These are phyloP conservation scores for Anableps anableps DNA, from an alignment of 2,797 vertebrate species.

Conservation along the genomic window DNA sequence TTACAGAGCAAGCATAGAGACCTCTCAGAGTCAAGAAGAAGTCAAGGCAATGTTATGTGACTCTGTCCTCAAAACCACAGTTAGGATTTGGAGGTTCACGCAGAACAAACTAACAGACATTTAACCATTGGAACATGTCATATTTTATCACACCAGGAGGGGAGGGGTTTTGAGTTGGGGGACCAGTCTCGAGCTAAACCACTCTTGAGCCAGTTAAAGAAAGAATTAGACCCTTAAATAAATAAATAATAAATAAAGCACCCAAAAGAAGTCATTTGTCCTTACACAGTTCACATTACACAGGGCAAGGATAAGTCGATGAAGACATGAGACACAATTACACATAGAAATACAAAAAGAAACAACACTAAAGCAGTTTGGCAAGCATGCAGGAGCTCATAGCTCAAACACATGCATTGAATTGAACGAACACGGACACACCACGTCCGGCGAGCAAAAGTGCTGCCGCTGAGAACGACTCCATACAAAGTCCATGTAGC, in stretches of 20 bases:
- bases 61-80: slow-evolving; percentile 87
- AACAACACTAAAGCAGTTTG: slow-evolving; percentile 86
- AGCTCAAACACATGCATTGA: slow-evolving; percentile 87
- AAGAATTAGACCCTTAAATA: slow-evolving; percentile 79
- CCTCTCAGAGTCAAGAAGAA: slow-evolving; percentile 90
- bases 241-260: slow-evolving; percentile 78
- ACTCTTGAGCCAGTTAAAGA: slow-evolving; percentile 76
- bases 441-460: slow-evolving; percentile 82
- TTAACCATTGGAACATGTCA: slow-evolving; percentile 82
- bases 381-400: slow-evolving; percentile 86
- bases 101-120: slow-evolving; percentile 85
- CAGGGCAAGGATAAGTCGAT: slow-evolving; percentile 80
- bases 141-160: slow-evolving; percentile 76
- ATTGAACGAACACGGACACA: slow-evolving; percentile 86
- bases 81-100: slow-evolving; percentile 87
- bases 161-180: slow-evolving; percentile 44
- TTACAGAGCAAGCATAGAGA: slow-evolving; percentile 91
- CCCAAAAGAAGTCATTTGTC: slow-evolving; percentile 80
- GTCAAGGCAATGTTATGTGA: slow-evolving; percentile 97
- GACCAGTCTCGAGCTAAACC: slow-evolving; percentile 71
- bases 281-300: slow-evolving; percentile 82
- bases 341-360: slow-evolving; percentile 82
- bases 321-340: slow-evolving; percentile 83
- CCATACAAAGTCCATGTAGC: slow-evolving; percentile 83
- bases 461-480: slow-evolving; percentile 79